Conservation (phyloP, 2,113 vertebrate species). For the Chlorodrepanis virens region DNA sequence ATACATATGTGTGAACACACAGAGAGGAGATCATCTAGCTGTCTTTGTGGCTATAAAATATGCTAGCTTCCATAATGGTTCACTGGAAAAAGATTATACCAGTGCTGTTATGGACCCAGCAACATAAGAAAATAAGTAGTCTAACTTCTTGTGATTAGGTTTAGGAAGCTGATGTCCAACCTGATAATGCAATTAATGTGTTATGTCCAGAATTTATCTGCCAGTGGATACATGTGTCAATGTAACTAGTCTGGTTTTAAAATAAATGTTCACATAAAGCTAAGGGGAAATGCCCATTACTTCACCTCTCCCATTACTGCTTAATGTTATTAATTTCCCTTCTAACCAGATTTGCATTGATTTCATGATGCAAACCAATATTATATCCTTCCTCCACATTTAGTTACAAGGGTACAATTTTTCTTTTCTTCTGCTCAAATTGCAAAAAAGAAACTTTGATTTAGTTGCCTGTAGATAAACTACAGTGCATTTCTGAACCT, state of each 20-base stretch:
- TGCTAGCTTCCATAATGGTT: not conserved
- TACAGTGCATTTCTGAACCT: not conserved
- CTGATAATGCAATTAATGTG: not conserved
- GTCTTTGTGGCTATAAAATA: not conserved
- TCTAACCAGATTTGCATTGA: not conserved
- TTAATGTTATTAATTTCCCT: not conserved
- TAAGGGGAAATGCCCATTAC: not conserved
- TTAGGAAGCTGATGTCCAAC: not conserved
- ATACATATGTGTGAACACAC: not conserved
- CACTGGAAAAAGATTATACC: not conserved
- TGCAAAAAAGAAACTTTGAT: not conserved
- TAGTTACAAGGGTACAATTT: not conserved
- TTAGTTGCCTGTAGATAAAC: not conserved
- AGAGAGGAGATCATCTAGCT: not conserved
- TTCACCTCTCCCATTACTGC: not conserved
- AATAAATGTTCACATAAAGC: not conserved
- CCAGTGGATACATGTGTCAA: not conserved
- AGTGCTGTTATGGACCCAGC: not conserved
- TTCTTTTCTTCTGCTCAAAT: not conserved
- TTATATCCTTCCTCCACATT: not conserved
- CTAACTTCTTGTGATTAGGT: not conserved
- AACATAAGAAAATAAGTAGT: not conserved
- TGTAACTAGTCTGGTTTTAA: not conserved
- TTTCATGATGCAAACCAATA: not conserved
- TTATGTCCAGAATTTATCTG: not conserved